Conservation (phyloP, 2,797 vertebrate species). For the Zenarchopterus dispar region DNA sequence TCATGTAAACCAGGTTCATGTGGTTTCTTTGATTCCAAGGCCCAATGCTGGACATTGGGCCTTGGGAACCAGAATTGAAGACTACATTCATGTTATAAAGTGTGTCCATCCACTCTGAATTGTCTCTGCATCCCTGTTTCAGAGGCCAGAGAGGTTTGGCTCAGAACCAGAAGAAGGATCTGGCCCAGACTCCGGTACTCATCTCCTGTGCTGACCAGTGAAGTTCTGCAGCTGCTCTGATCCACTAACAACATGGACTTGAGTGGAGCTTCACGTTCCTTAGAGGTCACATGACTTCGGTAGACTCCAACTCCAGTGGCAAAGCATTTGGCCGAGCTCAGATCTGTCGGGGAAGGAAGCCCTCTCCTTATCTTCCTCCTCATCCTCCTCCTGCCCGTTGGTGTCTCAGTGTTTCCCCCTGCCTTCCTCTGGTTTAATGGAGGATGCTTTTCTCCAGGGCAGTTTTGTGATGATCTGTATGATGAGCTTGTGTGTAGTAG, state of each 20-base stretch:
- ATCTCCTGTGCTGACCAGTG: conserved; percentile 99
- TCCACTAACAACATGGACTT: conserved; percentile 65
- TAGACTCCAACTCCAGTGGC: conserved; percentile 44
- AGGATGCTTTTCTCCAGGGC: conserved; percentile 64
- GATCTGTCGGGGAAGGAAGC: conserved; percentile 40
- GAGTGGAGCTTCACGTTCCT: conserved; percentile 87
- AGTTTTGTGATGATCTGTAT: not conserved
- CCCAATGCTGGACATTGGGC: too few relatives aligned
- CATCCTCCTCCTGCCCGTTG: conserved; percentile 33
- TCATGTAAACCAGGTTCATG: too few relatives aligned
- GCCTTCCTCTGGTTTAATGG: conserved; percentile 64
- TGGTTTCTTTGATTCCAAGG: too few relatives aligned
- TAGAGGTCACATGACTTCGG: conserved; percentile 80
- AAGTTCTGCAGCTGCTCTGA: conserved; percentile 68
- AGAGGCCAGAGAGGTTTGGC: conserved; percentile 91
- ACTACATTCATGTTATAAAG: not conserved
- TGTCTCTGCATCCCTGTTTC: conserved; percentile 56
- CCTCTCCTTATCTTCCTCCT: conserved; percentile 34
- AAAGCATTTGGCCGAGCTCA: conserved; percentile 64
- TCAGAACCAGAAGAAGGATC: conserved; percentile 95
- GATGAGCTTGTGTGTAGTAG: not conserved
- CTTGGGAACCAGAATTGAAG: too few relatives aligned
- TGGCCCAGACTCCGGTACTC: conserved; percentile 93
- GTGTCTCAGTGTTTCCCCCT: conserved; percentile 72
- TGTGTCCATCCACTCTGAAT: not conserved